A percentile compares a stretch with the other conserved stretches of the same genome.
Conservation (phyloP, 2,113 vertebrate genomes). For the Pavo muticus region DNA sequence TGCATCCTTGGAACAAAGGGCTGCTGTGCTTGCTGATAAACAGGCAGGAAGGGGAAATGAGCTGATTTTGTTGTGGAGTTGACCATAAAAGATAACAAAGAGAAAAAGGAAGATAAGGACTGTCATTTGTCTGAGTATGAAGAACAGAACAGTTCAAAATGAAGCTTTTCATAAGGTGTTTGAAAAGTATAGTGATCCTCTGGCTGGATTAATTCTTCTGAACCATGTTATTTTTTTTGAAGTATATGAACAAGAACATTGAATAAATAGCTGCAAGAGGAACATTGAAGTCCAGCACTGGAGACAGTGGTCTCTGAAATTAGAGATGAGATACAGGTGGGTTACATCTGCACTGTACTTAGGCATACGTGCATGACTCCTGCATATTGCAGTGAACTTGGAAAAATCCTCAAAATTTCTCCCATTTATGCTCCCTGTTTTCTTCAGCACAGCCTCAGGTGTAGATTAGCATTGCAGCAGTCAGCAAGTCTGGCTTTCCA, state of each 20-base stretch:
- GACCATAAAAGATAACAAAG: background rate
- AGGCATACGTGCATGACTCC: background rate
- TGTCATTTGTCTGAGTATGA: constrained; percentile 12
- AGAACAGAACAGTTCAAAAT: background rate
- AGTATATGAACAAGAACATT: background rate
- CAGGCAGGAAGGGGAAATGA: background rate
- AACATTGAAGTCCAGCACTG: background rate
- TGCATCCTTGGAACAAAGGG: background rate
- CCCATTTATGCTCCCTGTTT: background rate
- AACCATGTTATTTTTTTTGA: background rate
- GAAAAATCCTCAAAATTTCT: background rate
- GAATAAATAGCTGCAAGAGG: background rate
- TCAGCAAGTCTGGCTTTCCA: background rate
- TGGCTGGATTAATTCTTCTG: background rate
- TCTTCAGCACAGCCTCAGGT: background rate
- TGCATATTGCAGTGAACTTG: background rate
- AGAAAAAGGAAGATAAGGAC: background rate
- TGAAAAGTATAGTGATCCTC: background rate
- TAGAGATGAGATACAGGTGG: background rate
- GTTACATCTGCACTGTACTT: background rate
- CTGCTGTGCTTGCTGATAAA: background rate
- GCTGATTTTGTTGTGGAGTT: background rate
- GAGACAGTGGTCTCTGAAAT: background rate
- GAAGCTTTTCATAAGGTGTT: background rate
- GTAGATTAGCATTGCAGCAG: background rate